phyloP scores from a whole-genome alignment of 1,140 invertebrate genomes.

The Metopolophium dirhodum region DNA sequence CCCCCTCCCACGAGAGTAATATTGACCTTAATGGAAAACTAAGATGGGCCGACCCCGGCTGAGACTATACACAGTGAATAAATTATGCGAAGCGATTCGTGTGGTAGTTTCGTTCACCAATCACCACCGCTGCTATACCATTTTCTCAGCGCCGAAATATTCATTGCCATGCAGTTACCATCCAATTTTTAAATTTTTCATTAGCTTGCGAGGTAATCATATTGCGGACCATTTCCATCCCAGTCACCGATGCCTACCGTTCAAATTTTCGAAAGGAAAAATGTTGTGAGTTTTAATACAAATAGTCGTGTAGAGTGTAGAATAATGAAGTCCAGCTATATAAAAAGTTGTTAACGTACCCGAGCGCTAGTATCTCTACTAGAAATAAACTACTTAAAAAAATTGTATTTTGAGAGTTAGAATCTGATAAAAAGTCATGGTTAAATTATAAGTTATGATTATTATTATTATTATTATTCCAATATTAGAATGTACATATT shows the following conservation, averaged over 20 bases:
- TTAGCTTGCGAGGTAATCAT: background rate
- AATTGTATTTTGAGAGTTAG: too few species aligned
- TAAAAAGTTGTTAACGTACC: background rate
- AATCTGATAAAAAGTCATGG: background rate
- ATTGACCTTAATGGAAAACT: slow-evolving; percentile 51
- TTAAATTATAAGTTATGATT: background rate
- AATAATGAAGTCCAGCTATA: background rate
- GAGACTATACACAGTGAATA: slow-evolving; percentile 20
- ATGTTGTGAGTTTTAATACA: background rate
- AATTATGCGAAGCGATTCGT: slow-evolving; percentile 9
- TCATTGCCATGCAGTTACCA: background rate
- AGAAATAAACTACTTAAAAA: too few species aligned
- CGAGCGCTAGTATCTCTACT: background rate
- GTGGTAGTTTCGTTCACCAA: background rate
- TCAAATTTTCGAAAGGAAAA: background rate
- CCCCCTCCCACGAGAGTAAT: background rate
- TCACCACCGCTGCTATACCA: background rate
- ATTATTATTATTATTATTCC: too few species aligned
- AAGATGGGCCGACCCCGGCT: background rate
- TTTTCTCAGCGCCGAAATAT: background rate
- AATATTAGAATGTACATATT: too few species aligned
- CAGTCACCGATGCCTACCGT: background rate
- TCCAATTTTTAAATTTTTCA: background rate
- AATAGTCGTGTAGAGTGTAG: background rate
- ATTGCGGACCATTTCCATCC: background rate